Conservation (phyloP, 2,888 invertebrate species). For the Drosophila kokeensis region DNA sequence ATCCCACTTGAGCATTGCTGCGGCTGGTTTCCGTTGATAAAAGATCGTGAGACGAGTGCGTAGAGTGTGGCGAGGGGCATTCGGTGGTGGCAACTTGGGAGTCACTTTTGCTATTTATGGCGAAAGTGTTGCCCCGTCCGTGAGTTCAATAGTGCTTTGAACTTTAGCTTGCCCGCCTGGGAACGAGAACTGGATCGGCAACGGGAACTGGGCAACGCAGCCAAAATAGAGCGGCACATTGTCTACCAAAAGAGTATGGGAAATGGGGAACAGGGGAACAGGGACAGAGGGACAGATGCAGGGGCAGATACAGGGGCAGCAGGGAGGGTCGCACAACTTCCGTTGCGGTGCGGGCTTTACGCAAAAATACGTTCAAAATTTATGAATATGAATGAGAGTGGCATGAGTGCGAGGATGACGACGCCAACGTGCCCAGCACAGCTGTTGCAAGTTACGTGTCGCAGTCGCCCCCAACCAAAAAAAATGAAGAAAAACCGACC, state of each 20-base stretch:
- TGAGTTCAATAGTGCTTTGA: conserved; percentile 80
- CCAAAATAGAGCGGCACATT: conserved; percentile 76
- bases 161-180: conserved; percentile 65
- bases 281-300: background rate
- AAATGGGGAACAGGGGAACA: background rate
- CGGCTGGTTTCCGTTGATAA: conserved; percentile 72
- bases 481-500: conserved; percentile 38
- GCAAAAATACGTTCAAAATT: conserved; percentile 69
- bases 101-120: conserved; percentile 74
- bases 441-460: conserved; percentile 49
- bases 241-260: conserved; percentile 42
- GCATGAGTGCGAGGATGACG: conserved; percentile 7
- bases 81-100: conserved; percentile 19
- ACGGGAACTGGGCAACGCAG: conserved; percentile 49
- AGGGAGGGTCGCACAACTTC: conserved; percentile 58
- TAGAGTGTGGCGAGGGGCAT: background rate
- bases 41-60: conserved; percentile 17
- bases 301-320: background rate
- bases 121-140: conserved; percentile 70
- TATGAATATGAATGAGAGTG: conserved; percentile 77
- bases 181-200: conserved; percentile 36
- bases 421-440: conserved; percentile 44
- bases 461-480: conserved; percentile 47
- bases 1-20: conserved; percentile 28
- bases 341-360: conserved; percentile 64